phyloP scores from a whole-genome alignment of 2,113 vertebrate species.

The Charadrius vociferus region DNA sequence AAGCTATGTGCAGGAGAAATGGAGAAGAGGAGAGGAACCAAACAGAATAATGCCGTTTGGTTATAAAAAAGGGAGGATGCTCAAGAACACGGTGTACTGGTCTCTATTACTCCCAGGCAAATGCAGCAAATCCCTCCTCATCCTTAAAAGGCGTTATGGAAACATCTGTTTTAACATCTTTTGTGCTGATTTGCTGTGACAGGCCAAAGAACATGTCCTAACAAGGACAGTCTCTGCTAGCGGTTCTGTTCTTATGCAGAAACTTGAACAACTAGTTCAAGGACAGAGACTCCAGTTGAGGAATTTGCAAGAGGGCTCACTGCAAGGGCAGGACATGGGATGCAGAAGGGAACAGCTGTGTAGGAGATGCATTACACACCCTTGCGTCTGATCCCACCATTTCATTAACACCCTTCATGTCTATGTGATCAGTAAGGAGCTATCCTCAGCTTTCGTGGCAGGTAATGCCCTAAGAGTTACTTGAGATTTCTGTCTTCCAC shows the following conservation, averaged over 20 bases:
- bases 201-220: not conserved
- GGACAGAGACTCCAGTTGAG: not conserved
- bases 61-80: not conserved
- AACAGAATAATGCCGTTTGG: not conserved
- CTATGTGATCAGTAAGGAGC: not conserved
- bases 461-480: not conserved
- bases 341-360: not conserved
- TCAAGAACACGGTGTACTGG: rapidly evolving
- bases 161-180: not conserved
- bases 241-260: not conserved
- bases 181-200: not conserved
- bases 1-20: not conserved
- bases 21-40: not conserved
- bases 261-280: not conserved
- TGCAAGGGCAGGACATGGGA: not conserved
- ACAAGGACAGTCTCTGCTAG: not conserved
- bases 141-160: not conserved
- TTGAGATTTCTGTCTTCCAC: rapidly evolving
- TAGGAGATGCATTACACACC: not conserved
- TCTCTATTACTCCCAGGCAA: not conserved
- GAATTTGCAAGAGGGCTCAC: not conserved
- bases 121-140: not conserved
- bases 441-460: not conserved
- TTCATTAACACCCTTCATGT: no score
- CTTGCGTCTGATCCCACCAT: not conserved